Base-by-base conservation (phyloP, 2,113 vertebrate genomes). In the Trichomycterus rosablanca region DNA sequence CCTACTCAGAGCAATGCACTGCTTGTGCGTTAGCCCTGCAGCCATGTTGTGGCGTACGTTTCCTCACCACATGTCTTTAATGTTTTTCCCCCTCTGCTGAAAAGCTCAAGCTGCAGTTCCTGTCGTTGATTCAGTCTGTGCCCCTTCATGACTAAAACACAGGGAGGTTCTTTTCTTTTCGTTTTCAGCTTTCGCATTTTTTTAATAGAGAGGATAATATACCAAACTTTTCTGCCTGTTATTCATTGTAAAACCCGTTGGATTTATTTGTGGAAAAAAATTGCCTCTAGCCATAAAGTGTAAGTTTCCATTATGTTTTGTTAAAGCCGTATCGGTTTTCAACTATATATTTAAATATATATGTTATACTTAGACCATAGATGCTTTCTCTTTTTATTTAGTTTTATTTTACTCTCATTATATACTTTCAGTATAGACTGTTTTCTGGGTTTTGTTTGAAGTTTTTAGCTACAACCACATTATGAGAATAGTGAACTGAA, bases 61-160 rank as follows among this genome's bases (percentile, higher is more conserved):
- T 15, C 59, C 51, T 42, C 58, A 19, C 34, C 57, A 81, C 59
- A 73, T 78, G 79, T 60, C 77, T 82, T 77, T 62, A 59, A 64
- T 67, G 44, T 34, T 53, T 52, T 30, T 44, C 15, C 3, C 59
- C 67, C 75, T 68, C 56, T 39, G 63, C 46, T 44, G 44, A 50
- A 50, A 74, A 40, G 60, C 59, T n/a, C 32, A 23, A 35, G 53
- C 59, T 59, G 42, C 40, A 67, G 67, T 64, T 76, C 64, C 74
- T 78, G 51, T 52, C 56, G 50, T 37, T 76, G 78, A 76, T 49
- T 77, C 75, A 73, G 28, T 24, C 26, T 32, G 2, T 35, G 34
- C 34, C n/a, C n/a, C n/a, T n/a, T n/a, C n/a, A n/a, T n/a, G n/a
- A n/a, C n/a, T n/a, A n/a, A n/a, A n/a, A n/a, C 26, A 69, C 15